Evolutionary conservation across 2,888 invertebrate species (phyloP).

Genomic region (Pimpla rufipes): DNA sequence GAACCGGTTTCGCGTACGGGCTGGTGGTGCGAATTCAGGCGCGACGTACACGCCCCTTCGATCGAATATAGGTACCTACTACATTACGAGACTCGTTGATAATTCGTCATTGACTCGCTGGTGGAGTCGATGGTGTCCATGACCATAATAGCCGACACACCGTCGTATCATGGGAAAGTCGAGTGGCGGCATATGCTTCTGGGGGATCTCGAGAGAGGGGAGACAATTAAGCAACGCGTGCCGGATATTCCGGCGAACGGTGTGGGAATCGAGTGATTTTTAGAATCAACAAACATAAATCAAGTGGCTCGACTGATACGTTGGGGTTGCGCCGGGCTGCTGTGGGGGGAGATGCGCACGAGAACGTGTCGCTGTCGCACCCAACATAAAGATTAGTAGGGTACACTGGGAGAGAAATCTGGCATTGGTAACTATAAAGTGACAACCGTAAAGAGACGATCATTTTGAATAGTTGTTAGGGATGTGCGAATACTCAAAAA

Average conservation of each 20-base stretch:
- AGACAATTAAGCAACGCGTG: conserved; percentile 74
- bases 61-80: conserved; percentile 40
- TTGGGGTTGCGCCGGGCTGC: background rate
- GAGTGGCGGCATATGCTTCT: conserved; percentile 79
- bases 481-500: too few relatives aligned
- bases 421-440: too few relatives aligned
- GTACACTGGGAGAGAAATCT: too few relatives aligned
- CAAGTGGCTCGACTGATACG: conserved; percentile 74
- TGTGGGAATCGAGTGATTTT: conserved; percentile 82
- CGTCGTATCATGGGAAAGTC: conserved; percentile 78
- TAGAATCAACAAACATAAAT: conserved; percentile 82
- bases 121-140: conserved; percentile 23
- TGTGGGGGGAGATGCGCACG: conserved; percentile 1
- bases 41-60: conserved; percentile 65
- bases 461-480: too few relatives aligned
- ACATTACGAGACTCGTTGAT: conserved; percentile 43
- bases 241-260: conserved; percentile 58
- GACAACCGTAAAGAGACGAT: too few relatives aligned
- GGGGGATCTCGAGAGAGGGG: conserved; percentile 8
- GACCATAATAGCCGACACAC: conserved; percentile 17
- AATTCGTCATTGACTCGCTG: conserved; percentile 56
- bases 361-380: conserved; percentile 5
- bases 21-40: conserved; percentile 39
- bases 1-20: conserved; percentile 34
- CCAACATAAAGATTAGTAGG: background rate